These are phyloP conservation scores for Dendrolimus punctatus DNA, from an alignment of 1,140 invertebrate genomes.

Conservation along the genomic window DNA sequence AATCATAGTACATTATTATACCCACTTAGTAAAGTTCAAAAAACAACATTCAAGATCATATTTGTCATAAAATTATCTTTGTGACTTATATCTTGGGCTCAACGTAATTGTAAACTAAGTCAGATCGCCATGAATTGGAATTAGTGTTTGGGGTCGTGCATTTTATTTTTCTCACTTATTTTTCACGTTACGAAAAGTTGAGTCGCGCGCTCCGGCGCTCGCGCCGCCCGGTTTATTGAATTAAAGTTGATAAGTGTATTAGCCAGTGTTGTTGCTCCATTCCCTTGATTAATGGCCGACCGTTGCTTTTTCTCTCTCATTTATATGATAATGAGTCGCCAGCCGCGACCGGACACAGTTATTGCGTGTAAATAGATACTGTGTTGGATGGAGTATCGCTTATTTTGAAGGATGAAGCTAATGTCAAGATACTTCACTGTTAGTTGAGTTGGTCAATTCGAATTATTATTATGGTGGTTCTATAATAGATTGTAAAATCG, in stretches of 20 bases:
- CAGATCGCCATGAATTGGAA: conserved; percentile 55
- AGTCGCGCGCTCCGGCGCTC: conserved; percentile 34
- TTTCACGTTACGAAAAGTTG: conserved; percentile 57
- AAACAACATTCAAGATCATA: too few relatives aligned
- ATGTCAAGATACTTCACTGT: too few relatives aligned
- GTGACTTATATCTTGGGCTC: background rate
- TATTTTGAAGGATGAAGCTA: conserved; percentile 34
- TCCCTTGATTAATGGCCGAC: conserved; percentile 64
- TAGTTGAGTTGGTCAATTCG: too few relatives aligned
- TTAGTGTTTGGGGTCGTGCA: conserved; percentile 57
- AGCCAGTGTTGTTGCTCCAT: conserved; percentile 65
- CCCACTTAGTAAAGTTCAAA: too few relatives aligned
- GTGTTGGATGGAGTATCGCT: conserved; percentile 40
- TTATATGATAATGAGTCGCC: conserved; percentile 67
- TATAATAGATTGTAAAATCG: too few relatives aligned
- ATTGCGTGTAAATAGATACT: conserved; percentile 61
- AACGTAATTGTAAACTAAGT: background rate
- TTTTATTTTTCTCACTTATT: conserved; percentile 49
- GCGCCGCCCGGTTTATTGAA: conserved; percentile 56
- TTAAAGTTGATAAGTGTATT: conserved; percentile 71
- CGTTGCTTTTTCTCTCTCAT: conserved; percentile 69
- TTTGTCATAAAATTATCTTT: background rate
- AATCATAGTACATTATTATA: too few relatives aligned
- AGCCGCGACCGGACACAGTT: conserved; percentile 57
- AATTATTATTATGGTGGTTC: too few relatives aligned